These are phyloP conservation scores for Leptinotarsa texana DNA, from an alignment of 1,140 invertebrate genomes.

Conservation along the genomic window DNA sequence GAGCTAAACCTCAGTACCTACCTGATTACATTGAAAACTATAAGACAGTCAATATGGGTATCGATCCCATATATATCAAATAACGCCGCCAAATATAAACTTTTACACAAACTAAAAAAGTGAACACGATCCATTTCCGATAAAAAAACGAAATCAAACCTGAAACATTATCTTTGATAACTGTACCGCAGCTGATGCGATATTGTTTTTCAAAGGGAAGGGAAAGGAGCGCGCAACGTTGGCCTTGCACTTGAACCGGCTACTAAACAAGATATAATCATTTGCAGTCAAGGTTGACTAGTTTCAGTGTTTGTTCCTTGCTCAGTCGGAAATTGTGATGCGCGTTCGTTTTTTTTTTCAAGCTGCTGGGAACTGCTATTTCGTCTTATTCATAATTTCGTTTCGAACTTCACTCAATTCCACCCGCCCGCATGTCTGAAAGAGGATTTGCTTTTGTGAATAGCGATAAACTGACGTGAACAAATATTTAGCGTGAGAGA, in stretches of 20 bases:
- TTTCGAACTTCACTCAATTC: not conserved
- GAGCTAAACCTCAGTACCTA: too few relatives aligned
- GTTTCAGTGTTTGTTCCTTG: slow-evolving; percentile 31
- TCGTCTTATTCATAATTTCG: not conserved
- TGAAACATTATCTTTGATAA: too few relatives aligned
- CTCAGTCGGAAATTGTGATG: slow-evolving; percentile 25
- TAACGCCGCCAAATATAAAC: too few relatives aligned
- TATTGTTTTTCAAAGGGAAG: not conserved
- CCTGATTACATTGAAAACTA: too few relatives aligned
- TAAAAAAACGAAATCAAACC: too few relatives aligned
- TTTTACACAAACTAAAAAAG: too few relatives aligned
- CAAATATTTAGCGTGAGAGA: too few relatives aligned
- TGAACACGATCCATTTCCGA: too few relatives aligned
- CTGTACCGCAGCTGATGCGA: not conserved
- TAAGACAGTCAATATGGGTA: too few relatives aligned
- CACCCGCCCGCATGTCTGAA: not conserved
- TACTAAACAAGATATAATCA: slow-evolving; percentile 21
- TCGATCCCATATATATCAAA: too few relatives aligned
- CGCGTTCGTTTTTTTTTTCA: slow-evolving; percentile 9
- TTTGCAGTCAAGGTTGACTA: slow-evolving; percentile 15
- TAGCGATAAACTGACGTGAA: too few relatives aligned
- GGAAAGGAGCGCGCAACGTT: slow-evolving; percentile 2
- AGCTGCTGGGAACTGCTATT: not conserved
- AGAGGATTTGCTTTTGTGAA: too few relatives aligned
- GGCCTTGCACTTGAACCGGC: slow-evolving; percentile 27